Evolutionary conservation across 1,140 invertebrate species (phyloP).

Genomic region (Anastatus disparis): DNA sequence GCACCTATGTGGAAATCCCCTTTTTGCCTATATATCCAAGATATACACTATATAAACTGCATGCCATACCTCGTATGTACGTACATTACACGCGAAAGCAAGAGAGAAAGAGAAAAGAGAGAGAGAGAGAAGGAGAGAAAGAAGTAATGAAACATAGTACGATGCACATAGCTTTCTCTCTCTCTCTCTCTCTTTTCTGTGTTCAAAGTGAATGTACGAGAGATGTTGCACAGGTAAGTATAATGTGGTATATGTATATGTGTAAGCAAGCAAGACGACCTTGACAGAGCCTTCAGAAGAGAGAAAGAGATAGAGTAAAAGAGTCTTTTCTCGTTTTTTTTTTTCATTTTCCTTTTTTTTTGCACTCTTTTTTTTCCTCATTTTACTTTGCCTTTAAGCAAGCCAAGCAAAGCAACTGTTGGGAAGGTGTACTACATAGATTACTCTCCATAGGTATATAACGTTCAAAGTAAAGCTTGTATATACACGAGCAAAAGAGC

Average conservation of each 20-base stretch:
- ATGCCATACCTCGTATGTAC: background rate
- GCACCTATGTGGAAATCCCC: conserved; percentile 7
- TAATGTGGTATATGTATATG: background rate
- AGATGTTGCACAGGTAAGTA: too few relatives aligned
- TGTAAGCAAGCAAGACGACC: too few relatives aligned
- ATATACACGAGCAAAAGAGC: background rate
- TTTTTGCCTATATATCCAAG: background rate
- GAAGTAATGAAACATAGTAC: background rate
- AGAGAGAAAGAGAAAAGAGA: background rate
- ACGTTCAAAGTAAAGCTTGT: background rate
- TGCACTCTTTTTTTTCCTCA: background rate
- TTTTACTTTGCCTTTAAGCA: background rate
- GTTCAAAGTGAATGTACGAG: conserved; percentile 33
- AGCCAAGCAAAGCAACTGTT: too few relatives aligned
- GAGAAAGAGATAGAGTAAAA: too few relatives aligned
- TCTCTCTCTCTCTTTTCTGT: too few relatives aligned
- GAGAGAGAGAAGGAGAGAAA: conserved; percentile 14
- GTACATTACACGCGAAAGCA: background rate
- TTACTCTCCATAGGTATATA: conserved; percentile 1
- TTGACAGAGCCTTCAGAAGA: conserved; percentile 40
- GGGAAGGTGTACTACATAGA: conserved; percentile 41
- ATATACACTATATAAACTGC: background rate
- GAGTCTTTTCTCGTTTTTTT: too few relatives aligned
- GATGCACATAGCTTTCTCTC: conserved; percentile 14
- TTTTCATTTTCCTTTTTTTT: conserved; percentile 13